A percentile compares a stretch with the other conserved stretches of the same genome.
Conservation (phyloP, 1,140 invertebrate species). For the Prorops nasuta region DNA sequence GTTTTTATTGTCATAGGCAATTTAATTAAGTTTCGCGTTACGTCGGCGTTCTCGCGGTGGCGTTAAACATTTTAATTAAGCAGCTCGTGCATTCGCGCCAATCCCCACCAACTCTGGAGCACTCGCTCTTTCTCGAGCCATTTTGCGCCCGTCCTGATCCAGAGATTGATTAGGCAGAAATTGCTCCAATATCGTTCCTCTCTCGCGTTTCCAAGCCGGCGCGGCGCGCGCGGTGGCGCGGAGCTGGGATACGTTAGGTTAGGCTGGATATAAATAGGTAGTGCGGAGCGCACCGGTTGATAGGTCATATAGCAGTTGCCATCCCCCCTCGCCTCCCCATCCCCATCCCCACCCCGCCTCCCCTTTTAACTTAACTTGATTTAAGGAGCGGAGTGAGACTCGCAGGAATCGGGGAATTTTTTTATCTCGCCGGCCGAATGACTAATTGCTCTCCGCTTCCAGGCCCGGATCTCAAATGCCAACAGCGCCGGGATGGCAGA, state of each 20-base stretch:
- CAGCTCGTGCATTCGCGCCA: conserved; percentile 28
- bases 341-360: neutral
- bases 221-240: too few species aligned
- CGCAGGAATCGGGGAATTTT: too few species aligned
- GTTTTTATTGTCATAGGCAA: conserved; percentile 39
- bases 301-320: too few species aligned
- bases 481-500: conserved; percentile 25
- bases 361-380: too few species aligned
- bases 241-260: too few species aligned
- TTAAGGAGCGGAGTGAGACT: too few species aligned
- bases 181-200: neutral
- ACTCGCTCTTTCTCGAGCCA: neutral
- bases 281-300: too few species aligned
- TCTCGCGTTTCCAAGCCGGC: neutral
- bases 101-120: neutral
- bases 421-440: conserved; percentile 31
- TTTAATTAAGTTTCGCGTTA: conserved; percentile 38
- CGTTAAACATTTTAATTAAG: conserved; percentile 39
- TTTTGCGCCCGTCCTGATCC: neutral
- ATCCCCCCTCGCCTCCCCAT: neutral
- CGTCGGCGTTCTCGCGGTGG: conserved; percentile 30
- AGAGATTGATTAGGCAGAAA: too few species aligned
- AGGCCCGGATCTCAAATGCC: conserved; percentile 19
- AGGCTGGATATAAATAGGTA: too few species aligned
- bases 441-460: conserved; percentile 44